Percentiles rank a stretch among this genome's conserved stretches.
Conservation (phyloP, 2,113 vertebrate genomes). For the Macrotus californicus region DNA sequence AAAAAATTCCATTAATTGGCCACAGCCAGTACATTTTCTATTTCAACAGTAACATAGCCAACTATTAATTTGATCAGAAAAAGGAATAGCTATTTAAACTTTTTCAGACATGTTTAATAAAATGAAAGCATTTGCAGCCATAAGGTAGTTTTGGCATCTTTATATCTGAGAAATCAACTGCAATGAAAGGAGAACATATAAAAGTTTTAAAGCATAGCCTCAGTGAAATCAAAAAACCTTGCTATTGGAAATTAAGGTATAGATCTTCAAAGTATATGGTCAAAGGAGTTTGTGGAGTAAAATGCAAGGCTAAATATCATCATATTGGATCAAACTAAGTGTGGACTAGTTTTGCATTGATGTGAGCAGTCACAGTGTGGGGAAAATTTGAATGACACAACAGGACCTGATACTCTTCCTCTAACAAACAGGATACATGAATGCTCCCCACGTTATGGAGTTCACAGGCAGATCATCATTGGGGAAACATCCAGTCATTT, state of each 20-base stretch:
- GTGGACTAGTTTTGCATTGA: not conserved
- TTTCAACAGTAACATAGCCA: conserved; percentile 1
- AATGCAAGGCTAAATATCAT: not conserved
- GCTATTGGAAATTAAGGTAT: not conserved
- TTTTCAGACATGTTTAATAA: not conserved
- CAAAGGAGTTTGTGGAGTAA: not conserved
- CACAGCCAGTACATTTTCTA: not conserved
- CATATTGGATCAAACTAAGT: not conserved
- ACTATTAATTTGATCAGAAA: not conserved
- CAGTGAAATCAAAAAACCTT: not conserved
- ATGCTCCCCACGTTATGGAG: not conserved
- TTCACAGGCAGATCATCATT: not conserved
- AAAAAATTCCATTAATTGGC: conserved; percentile 21
- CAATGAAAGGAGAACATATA: not conserved
- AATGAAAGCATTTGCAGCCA: not conserved
- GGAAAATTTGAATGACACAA: not conserved
- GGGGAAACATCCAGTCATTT: not conserved
- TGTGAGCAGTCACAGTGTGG: not conserved
- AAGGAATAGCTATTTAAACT: not conserved
- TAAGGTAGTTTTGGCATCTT: not conserved
- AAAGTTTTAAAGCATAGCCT: not conserved
- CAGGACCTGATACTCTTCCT: not conserved
- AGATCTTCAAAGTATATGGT: not conserved
- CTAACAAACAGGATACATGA: not conserved
- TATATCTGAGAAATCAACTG: conserved; percentile 16